phyloP scores from a whole-genome alignment of 2,797 vertebrate species.

The Saxicola maurus region DNA sequence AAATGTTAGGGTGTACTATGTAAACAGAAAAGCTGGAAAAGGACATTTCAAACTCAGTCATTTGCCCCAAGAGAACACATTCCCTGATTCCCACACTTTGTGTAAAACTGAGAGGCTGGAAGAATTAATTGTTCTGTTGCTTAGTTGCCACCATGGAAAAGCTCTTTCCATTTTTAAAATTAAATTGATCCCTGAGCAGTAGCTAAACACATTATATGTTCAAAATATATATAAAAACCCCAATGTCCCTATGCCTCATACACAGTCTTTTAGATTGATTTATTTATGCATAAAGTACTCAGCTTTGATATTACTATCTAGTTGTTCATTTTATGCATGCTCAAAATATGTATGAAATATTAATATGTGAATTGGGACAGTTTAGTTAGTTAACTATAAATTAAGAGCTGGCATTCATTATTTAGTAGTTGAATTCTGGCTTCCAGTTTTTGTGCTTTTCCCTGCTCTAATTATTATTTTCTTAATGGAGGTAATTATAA shows the following conservation, averaged over 20 bases:
- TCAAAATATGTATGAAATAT: constrained; percentile 44
- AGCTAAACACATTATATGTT: not conserved
- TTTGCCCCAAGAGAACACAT: not conserved
- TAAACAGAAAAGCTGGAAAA: not conserved
- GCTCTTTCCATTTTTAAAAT: not conserved
- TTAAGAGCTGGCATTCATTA: constrained; percentile 35
- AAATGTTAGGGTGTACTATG: not conserved
- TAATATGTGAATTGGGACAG: constrained; percentile 29
- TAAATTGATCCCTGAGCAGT: constrained; percentile 3
- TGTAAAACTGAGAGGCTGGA: not conserved
- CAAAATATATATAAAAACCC: not conserved
- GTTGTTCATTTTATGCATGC: not conserved
- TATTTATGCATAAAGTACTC: not conserved
- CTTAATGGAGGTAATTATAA: not conserved
- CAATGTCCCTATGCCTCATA: not conserved
- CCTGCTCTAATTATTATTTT: constrained; percentile 19
- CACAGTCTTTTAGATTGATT: not conserved
- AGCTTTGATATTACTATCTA: not conserved
- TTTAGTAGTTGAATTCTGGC: constrained; percentile 15
- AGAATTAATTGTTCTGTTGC: not conserved
- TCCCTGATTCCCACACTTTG: not conserved
- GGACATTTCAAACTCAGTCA: not conserved
- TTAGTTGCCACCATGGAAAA: not conserved
- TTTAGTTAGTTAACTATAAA: constrained; percentile 46
- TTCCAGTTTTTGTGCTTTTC: not conserved